Base-by-base conservation (phyloP, 2,113 vertebrate genomes). In the Cyanoderma ruficeps region DNA sequence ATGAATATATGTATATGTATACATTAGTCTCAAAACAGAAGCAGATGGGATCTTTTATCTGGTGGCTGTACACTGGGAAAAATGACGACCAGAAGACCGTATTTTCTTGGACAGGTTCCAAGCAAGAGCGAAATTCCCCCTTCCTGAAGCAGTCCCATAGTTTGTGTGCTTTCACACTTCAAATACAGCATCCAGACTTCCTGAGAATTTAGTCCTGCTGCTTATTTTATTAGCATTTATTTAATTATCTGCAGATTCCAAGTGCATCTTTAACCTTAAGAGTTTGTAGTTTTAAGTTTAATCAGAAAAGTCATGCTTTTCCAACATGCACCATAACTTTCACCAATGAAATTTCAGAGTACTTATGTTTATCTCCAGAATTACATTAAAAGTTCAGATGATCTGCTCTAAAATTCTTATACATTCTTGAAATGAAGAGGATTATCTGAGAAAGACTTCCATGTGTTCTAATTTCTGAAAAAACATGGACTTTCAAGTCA, bases 41-140 rank as follows among this genome's bases (percentile, higher is more conserved):
- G 42, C 21, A 67, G 49, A 59, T 31, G 10, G 13, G 19, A 77
- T 60, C 44, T 44, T 67, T 10, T 19, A 4, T 15, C 47, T 67
- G 42, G 5, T 49, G 23, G 57, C 15, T 76, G 44, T 63, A 71
- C 12, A 9, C 25, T 55, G 11, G 49, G 4, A 69, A 13, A 93
- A 72, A 35, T 18, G 17, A 55, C 12, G 13, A 86, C 30, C 57
- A 22, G 24, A 83, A 23, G 1, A 59, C 2, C 0, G 0, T 7
- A 70, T 71, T 59, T 88, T 25, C 42, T 76, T 44, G 7, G 30
- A 60, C 5, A 70, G 42, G 68, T 53, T 44, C 31, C 37, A 81
- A 60, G 13, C 30, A 89, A 60, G 3, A 49, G 11, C 8, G n/a
- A 33, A 89, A 74, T 23, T 37, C 9, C 1, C 35, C 27, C 24